phyloP scores from a whole-genome alignment of 2,888 invertebrate species.

The Cylindroiulus punctatus region DNA sequence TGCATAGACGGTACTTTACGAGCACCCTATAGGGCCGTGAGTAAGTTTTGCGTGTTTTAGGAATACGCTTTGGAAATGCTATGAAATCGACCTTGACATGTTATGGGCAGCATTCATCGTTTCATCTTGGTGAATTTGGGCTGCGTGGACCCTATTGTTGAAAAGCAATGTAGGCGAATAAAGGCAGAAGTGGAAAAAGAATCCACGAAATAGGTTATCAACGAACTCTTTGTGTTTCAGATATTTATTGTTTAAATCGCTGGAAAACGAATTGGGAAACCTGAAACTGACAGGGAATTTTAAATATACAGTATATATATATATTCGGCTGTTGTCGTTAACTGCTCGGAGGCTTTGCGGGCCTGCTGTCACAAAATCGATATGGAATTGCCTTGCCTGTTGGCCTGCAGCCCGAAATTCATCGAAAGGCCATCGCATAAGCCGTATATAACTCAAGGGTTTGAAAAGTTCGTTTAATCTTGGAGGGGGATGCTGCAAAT shows the following conservation, averaged over 20 bases:
- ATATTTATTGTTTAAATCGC: constrained; percentile 2
- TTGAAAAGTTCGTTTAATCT: not conserved
- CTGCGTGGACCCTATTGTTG: not conserved
- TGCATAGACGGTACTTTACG: too few species aligned
- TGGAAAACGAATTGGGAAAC: constrained; percentile 18
- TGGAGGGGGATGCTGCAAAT: constrained; percentile 13
- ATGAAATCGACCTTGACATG: too few species aligned
- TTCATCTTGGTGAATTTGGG: not conserved
- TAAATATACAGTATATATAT: not conserved
- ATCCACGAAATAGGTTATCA: constrained; percentile 17
- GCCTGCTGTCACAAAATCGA: constrained; percentile 26
- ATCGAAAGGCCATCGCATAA: not conserved
- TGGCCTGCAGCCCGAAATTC: constrained; percentile 23
- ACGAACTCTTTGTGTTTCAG: not conserved
- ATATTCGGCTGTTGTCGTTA: not conserved
- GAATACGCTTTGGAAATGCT: not conserved
- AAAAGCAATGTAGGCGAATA: not conserved
- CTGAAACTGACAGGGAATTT: constrained; percentile 15
- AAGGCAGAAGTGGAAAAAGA: not conserved
- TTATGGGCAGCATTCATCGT: too few species aligned
- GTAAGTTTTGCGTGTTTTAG: not conserved
- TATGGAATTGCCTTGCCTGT: constrained; percentile 12
- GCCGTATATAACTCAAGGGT: not conserved
- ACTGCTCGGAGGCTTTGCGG: not conserved
- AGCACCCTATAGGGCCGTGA: too few species aligned